Percentiles rank a stretch among this genome's conserved stretches.
Conservation (phyloP, 2,113 vertebrate species). For the Urocolius indicus region DNA sequence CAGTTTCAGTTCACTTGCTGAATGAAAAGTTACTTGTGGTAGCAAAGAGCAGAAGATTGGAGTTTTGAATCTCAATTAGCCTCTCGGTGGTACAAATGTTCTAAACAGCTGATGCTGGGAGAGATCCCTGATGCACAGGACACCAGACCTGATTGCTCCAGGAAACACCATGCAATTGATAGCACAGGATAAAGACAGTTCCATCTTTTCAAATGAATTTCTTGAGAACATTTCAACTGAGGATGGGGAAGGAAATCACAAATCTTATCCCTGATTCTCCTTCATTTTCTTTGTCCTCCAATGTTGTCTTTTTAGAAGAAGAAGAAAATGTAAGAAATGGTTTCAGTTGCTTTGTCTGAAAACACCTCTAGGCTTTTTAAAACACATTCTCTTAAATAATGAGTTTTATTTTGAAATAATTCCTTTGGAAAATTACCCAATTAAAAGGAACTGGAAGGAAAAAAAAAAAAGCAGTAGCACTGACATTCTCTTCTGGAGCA, state of each 20-base stretch:
- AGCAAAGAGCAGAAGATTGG: neutral
- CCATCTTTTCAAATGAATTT: neutral
- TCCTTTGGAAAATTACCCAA: neutral
- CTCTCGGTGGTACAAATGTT: fast-evolving
- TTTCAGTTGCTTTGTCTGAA: neutral
- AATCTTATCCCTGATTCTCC: neutral
- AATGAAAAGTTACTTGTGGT: neutral
- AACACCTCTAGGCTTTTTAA: neutral
- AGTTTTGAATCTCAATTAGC: neutral
- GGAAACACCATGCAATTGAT: neutral
- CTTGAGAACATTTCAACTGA: neutral
- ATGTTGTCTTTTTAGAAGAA: neutral
- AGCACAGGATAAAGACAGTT: fast-evolving
- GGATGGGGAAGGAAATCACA: neutral
- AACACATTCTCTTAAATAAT: neutral
- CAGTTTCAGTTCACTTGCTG: neutral
- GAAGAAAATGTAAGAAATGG: no score
- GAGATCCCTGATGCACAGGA: neutral
- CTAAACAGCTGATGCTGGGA: neutral
- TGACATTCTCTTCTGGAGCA: neutral
- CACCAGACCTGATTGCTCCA: neutral
- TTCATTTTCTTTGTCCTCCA: neutral
- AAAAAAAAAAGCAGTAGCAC: neutral
- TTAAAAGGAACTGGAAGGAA: neutral
- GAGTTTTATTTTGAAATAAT: neutral